Base-by-base conservation (phyloP, 2,888 invertebrate species). In the Automeris io region DNA sequence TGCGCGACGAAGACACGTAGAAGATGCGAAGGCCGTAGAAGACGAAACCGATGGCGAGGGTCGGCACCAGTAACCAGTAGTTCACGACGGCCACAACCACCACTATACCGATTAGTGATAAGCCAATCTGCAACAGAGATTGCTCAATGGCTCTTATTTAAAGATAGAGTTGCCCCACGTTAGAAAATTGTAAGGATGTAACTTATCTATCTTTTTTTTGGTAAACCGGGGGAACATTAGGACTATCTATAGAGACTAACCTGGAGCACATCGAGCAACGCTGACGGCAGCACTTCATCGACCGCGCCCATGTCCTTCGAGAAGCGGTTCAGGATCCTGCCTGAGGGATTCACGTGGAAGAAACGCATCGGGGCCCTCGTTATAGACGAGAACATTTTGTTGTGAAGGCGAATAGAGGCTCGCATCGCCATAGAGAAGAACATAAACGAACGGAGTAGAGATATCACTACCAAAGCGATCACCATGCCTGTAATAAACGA, bases 321-420 rank as follows among this genome's bases (percentile, higher is more conserved):
- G 77, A 97, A 96, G 16, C 97, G 87, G 77, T 96, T 97, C 32
- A 97, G 82, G 53, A 97, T 93, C 32, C 93, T 82, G 0, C 94
- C 94, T 0, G 93, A 92, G 0, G 95, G 93, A 74, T 96, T 97
- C 2, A 90, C 90, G 65, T 96, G 95, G 80, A 97, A 97, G 81
- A 97, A 97, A 13, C 90, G 87, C 90, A 96, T 94, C 0, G 93
- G 91, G 0, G 95, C 93, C 11, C 92, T 88, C 2, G 95, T 92
- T 12, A 97, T 91, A 18, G 92, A 88, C n/a, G 87, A 74, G 70
- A 96, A 96, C 96, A 97, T 96, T 9, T 75, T 83, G 71, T 94
- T 92, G 77, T 97, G 97, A 0, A 97, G 83, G 2, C 81, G 88
- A 2, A 89, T 90, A 0, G 96, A 95, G 0, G 95, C 93, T 24